Percentiles rank a stretch among this genome's conserved stretches.
These are phyloP conservation scores for Neodontobutis hainanensis DNA, from an alignment of 2,113 vertebrate genomes.

Conservation along the genomic window DNA sequence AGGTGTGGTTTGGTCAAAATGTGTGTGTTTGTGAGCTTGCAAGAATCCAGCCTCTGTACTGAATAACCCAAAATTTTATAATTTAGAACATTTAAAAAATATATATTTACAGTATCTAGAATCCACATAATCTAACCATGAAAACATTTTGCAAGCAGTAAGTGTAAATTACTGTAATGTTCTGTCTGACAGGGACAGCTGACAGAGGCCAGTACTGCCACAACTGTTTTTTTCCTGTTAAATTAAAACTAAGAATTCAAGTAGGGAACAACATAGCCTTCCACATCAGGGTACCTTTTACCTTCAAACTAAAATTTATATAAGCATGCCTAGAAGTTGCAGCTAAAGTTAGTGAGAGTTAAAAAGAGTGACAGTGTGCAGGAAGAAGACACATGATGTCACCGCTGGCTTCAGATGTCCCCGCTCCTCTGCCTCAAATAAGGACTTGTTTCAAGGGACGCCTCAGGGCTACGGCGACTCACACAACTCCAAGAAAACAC, in stretches of 20 bases:
- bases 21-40: too few species aligned
- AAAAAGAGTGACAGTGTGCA: slow-evolving; percentile 42
- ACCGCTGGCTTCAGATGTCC: slow-evolving; percentile 55
- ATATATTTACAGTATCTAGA: too few species aligned
- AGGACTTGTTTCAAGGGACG: slow-evolving; percentile 65
- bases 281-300: neutral
- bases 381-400: slow-evolving; percentile 58
- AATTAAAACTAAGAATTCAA: neutral
- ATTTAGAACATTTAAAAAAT: too few species aligned
- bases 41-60: too few species aligned
- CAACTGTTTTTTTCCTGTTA: neutral
- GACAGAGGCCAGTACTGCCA: neutral
- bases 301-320: slow-evolving; percentile 22
- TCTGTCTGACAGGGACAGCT: too few species aligned
- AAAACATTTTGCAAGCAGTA: too few species aligned
- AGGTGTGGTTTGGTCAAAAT: too few species aligned
- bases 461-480: slow-evolving; percentile 59
- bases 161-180: too few species aligned
- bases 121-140: too few species aligned
- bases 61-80: too few species aligned
- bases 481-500: slow-evolving; percentile 55
- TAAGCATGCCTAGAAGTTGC: slow-evolving; percentile 43
- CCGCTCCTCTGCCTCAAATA: slow-evolving; percentile 46
- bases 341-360: slow-evolving; percentile 49
- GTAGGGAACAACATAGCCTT: neutral